A percentile compares a stretch with the other conserved stretches of the same genome.
phyloP scores from a whole-genome alignment of 2,797 vertebrate genomes.

The Lophius americanus region DNA sequence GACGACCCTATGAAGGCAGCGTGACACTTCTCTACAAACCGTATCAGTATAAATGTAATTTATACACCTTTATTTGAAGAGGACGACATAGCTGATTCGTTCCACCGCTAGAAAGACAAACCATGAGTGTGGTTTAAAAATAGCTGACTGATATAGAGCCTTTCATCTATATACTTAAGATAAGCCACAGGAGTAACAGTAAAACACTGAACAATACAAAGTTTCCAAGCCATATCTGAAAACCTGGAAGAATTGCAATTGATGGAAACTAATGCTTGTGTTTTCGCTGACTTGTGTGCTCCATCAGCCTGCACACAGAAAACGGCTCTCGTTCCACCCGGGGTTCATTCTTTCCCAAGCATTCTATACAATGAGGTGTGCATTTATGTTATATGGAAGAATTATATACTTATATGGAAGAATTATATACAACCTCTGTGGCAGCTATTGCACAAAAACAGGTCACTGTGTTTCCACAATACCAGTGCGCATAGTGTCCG shows the following conservation, averaged over 20 bases:
- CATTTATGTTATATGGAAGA: not conserved
- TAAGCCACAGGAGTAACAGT: slow-evolving; percentile 59
- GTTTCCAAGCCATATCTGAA: slow-evolving; percentile 58
- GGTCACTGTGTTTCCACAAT: slow-evolving; percentile 43
- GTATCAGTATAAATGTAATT: not conserved
- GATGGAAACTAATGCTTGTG: slow-evolving; percentile 48
- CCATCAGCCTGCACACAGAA: slow-evolving; percentile 1
- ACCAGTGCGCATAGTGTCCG: slow-evolving; percentile 29
- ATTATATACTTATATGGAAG: not conserved
- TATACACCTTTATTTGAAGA: slow-evolving; percentile 8
- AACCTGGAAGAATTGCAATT: slow-evolving; percentile 14
- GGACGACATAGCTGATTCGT: slow-evolving; percentile 10
- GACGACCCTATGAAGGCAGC: not conserved
- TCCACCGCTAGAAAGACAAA: slow-evolving; percentile 50
- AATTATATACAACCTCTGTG: not conserved
- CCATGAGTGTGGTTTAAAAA: slow-evolving; percentile 49
- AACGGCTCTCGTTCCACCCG: not conserved
- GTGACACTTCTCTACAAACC: not conserved
- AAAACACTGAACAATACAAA: slow-evolving; percentile 66
- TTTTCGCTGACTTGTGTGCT: slow-evolving; percentile 11
- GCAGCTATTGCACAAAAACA: slow-evolving; percentile 19
- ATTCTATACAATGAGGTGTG: not conserved
- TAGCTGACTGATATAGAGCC: slow-evolving; percentile 48
- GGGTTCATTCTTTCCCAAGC: not conserved
- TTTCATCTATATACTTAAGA: slow-evolving; percentile 72